Base-by-base conservation (phyloP, 2,113 vertebrate species). In the Chlorodrepanis virens region DNA sequence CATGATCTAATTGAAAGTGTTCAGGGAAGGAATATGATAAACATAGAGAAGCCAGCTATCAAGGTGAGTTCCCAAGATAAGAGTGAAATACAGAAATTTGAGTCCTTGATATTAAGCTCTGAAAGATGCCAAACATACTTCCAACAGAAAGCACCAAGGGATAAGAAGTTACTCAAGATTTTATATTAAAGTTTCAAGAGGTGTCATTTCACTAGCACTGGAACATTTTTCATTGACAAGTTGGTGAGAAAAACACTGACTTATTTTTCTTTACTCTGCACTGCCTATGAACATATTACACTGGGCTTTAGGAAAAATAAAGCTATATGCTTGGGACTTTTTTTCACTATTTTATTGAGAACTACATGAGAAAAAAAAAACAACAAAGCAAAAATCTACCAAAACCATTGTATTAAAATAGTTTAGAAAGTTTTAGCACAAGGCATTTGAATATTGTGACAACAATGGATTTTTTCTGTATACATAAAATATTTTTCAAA, bases 111-210 rank as follows among this genome's bases (percentile, higher is more conserved):
- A 94, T 83, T 84, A 83, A 93, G 71, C 54, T 83, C 42, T 89
- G 60, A 89, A 86, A 86, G 79, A 92, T 67, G 64, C 61, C 79
- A 95, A 96, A 75, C 71, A 69, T 33, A 47, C 27, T 78, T 93
- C 76, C 76, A 83, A 75, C 10, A 86, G 69, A 88, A 94, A 95
- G 82, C 44, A 86, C 22, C 76, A 78, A 94, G 72, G 83, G 64
- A 97, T 81, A 81, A 91, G 80, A 92, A 96, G 56, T 83, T 94
- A 59, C 56, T 90, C 72, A 75, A 84, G 76, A 89, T 83, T 94
- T 94, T 96, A 84, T 95, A 97, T 78, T 81, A 80, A 94, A 89
- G 44, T 96, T 94, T 92, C 68, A 91, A 67, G 44, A 92, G 39
- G 82, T 95, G 93, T 94, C 93, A 93, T 94, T 92, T 89, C 76